A percentile compares a stretch with the other conserved stretches of the same genome.
Conservation (phyloP, 2,888 invertebrate genomes). For the Unio delphinus region DNA sequence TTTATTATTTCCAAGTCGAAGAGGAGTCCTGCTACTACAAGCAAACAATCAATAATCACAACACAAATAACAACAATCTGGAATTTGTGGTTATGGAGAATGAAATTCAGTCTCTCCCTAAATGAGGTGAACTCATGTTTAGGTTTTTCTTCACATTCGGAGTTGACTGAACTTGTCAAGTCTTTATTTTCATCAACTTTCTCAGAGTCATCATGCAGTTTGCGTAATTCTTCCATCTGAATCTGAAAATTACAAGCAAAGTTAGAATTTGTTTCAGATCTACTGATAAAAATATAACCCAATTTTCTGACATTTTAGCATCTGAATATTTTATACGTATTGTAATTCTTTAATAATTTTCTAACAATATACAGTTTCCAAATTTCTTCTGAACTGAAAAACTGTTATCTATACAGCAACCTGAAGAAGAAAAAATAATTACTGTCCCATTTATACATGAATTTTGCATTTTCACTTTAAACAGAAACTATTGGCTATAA, state of each 20-base stretch:
- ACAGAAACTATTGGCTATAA: too few relatives aligned
- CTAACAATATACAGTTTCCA: too few relatives aligned
- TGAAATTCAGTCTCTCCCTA: conserved; percentile 40
- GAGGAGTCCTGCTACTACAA: conserved; percentile 70
- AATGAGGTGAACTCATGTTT: conserved; percentile 38
- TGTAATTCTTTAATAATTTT: too few relatives aligned
- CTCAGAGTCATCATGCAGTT: conserved; percentile 61
- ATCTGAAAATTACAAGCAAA: conserved; percentile 33
- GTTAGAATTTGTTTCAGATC: too few relatives aligned
- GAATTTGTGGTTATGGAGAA: conserved; percentile 57
- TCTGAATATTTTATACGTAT: too few relatives aligned
- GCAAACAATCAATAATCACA: conserved; percentile 69
- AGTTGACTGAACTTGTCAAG: conserved; percentile 55
- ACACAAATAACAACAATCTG: conserved; percentile 68
- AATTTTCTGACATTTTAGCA: too few relatives aligned
- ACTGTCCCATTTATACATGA: too few relatives aligned
- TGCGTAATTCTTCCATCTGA: conserved; percentile 63
- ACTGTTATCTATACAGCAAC: too few relatives aligned
- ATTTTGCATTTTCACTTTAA: too few relatives aligned
- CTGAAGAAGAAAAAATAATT: too few relatives aligned
- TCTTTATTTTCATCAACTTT: conserved; percentile 64
- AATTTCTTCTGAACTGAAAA: too few relatives aligned
- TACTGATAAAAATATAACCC: too few relatives aligned
- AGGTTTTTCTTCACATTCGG: conserved; percentile 54
- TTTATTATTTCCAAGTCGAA: conserved; percentile 67